Percentiles rank a stretch among this genome's conserved stretches.
Conservation (phyloP, 2,888 invertebrate genomes). For the Aelia acuminata region DNA sequence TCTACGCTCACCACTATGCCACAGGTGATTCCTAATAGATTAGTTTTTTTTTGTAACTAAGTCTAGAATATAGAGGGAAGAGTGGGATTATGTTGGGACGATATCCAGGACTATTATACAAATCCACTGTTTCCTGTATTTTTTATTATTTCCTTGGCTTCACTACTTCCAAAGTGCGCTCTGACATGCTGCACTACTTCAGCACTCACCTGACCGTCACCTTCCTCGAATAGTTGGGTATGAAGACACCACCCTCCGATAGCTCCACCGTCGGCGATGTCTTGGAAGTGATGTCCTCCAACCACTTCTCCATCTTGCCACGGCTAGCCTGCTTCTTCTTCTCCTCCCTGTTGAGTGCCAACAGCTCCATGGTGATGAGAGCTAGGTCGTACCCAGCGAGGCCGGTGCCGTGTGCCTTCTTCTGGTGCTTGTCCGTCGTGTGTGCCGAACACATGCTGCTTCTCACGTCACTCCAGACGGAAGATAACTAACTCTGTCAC, state of each 20-base stretch:
- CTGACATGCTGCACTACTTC: neutral
- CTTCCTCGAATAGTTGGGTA: constrained; percentile 50
- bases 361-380: constrained; percentile 61
- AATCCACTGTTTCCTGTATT: too few relatives aligned
- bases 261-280: neutral
- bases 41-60: too few relatives aligned
- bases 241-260: neutral
- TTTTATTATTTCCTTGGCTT: too few relatives aligned
- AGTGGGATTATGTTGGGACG: too few relatives aligned
- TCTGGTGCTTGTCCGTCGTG: neutral
- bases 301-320: constrained; percentile 59
- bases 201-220: constrained; percentile 30
- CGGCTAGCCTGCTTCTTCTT: constrained; percentile 40
- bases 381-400: constrained; percentile 45
- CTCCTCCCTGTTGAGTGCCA: constrained; percentile 59
- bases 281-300: constrained; percentile 58
- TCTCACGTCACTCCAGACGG: constrained; percentile 1
- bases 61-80: too few relatives aligned
- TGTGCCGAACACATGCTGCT: neutral
- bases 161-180: too few relatives aligned
- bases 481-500: constrained; percentile 21
- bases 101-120: too few relatives aligned
- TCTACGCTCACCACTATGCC: too few relatives aligned
- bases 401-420: neutral
- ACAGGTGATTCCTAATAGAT: too few relatives aligned